Evolutionary conservation across 2,888 invertebrate species (phyloP).

Genomic region (Rhodophaea formosa): DNA sequence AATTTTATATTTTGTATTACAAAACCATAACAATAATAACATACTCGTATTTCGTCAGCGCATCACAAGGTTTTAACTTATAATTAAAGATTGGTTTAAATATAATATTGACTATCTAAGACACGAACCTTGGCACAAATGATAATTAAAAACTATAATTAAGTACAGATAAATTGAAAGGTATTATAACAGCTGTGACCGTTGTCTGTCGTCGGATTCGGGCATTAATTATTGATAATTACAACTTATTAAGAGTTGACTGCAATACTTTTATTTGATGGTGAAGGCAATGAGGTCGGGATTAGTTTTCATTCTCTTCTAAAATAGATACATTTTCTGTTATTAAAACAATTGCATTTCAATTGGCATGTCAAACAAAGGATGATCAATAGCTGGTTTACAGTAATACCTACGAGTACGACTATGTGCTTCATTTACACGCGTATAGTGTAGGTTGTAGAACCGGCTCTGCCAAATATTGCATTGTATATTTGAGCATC

Average conservation of each 20-base stretch:
- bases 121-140: conserved; percentile 28
- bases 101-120: not conserved
- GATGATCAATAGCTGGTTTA: too few relatives aligned
- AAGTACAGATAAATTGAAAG: conserved; percentile 31
- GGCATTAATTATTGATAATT: conserved; percentile 21
- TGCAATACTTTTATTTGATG: conserved; percentile 4
- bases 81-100: not conserved
- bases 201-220: conserved; percentile 7
- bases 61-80: not conserved
- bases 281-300: not conserved
- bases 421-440: too few relatives aligned
- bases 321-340: not conserved
- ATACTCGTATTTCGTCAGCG: not conserved
- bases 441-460: too few relatives aligned
- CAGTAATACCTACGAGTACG: too few relatives aligned
- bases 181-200: conserved; percentile 33
- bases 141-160: conserved; percentile 26
- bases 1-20: too few relatives aligned
- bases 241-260: conserved; percentile 14
- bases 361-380: too few relatives aligned
- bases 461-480: too few relatives aligned
- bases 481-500: too few relatives aligned
- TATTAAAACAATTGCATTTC: too few relatives aligned
- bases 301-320: not conserved
- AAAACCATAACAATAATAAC: too few relatives aligned